Conservation (phyloP, 1,140 invertebrate genomes). For the Orius laevigatus region DNA sequence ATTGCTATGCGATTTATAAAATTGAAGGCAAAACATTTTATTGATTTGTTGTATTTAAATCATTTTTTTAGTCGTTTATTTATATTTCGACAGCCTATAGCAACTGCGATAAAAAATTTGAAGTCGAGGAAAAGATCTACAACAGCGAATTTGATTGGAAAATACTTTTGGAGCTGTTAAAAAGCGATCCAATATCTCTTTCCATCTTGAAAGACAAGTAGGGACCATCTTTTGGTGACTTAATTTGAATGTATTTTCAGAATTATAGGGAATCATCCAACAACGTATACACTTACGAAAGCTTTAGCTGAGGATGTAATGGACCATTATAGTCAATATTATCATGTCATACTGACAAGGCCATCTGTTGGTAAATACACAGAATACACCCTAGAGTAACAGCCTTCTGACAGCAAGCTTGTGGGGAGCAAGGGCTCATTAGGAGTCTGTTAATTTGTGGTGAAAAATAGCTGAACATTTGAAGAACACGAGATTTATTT, state of each 20-base stretch:
- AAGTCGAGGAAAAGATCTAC: conserved; percentile 1
- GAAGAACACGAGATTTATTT: no score
- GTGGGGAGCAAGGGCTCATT: no score
- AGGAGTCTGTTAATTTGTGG: no score
- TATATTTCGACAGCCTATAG: neutral
- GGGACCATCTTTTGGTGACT: neutral
- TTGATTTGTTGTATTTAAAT: no score
- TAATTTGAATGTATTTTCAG: neutral
- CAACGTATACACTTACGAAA: conserved; percentile 1
- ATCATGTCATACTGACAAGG: neutral
- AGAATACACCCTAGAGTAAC: no score
- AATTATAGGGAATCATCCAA: neutral
- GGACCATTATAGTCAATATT: neutral
- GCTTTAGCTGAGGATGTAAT: neutral
- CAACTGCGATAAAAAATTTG: neutral
- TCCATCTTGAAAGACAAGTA: neutral
- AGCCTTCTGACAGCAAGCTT: no score
- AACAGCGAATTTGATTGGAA: neutral
- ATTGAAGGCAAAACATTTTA: neutral
- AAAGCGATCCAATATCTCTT: neutral
- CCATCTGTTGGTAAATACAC: conserved; percentile 2
- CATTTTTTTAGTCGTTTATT: neutral
- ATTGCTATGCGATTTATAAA: neutral
- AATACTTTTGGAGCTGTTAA: neutral
- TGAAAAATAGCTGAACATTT: no score